Evolutionary conservation across 1,140 invertebrate genomes (phyloP).

Genomic region (Eriocheir sinensis): DNA sequence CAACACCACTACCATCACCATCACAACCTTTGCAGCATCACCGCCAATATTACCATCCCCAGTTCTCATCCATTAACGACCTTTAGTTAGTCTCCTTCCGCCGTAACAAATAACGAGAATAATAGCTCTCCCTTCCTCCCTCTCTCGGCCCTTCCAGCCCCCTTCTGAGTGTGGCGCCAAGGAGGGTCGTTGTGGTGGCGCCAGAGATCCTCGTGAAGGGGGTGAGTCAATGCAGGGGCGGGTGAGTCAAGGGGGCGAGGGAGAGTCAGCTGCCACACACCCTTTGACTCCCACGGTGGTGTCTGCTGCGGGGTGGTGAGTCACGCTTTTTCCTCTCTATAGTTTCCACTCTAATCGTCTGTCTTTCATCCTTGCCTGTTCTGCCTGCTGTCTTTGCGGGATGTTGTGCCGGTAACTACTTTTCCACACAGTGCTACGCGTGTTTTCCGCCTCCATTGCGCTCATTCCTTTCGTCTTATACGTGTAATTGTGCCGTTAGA

Average conservation of each 20-base stretch:
- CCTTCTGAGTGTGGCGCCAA: neutral
- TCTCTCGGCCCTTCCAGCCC: neutral
- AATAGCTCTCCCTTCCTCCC: neutral
- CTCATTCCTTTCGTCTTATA: no score
- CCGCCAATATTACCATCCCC: neutral
- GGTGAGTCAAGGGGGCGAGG: no score
- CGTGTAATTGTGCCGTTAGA: no score
- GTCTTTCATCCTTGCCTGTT: neutral
- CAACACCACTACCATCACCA: neutral
- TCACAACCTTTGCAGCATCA: neutral
- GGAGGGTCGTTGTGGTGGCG: neutral
- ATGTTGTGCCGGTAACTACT: no score
- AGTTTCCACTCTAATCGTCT: no score
- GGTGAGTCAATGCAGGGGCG: no score
- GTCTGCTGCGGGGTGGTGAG: neutral
- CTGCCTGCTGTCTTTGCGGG: no score
- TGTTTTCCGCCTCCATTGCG: no score
- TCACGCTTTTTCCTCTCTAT: neutral
- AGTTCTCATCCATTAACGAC: no score
- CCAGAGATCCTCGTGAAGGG: constrained; percentile 20
- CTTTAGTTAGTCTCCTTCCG: no score
- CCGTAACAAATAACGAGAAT: no score
- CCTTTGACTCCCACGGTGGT: neutral
- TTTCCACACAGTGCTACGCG: no score
- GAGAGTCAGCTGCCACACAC: neutral